Conservation (phyloP, 2,888 invertebrate genomes). For the Plagodis pulveraria region DNA sequence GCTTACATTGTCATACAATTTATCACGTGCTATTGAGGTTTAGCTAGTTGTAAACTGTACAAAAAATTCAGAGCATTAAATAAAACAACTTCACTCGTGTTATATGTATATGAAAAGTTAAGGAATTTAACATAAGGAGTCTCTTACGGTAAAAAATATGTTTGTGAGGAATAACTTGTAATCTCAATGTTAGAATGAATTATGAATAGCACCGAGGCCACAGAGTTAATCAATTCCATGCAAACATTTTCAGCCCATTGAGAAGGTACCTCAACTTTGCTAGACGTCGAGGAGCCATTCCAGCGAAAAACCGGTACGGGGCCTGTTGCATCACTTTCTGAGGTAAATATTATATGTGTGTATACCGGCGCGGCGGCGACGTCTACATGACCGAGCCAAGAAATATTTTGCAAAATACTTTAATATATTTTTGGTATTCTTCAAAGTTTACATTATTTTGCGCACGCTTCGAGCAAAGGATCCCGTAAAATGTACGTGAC, state of each 20-base stretch:
- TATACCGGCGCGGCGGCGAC: neutral
- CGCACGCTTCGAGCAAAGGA: constrained; percentile 46
- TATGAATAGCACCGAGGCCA: constrained; percentile 40
- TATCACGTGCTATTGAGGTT: constrained; percentile 32
- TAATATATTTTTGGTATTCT: constrained; percentile 7
- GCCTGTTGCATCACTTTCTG: constrained; percentile 65
- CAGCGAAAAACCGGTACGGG: constrained; percentile 67
- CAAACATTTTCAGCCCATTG: constrained; percentile 69
- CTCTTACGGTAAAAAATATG: neutral
- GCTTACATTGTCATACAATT: constrained; percentile 25
- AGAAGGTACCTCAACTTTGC: constrained; percentile 59
- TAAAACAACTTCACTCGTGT: constrained; percentile 1
- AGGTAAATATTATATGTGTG: constrained; percentile 53
- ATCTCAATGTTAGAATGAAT: constrained; percentile 12
- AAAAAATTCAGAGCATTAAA: constrained; percentile 13
- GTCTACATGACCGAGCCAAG: constrained; percentile 6
- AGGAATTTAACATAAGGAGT: neutral
- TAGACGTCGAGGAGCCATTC: constrained; percentile 77
- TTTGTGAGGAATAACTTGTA: constrained; percentile 4
- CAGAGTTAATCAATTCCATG: constrained; percentile 64
- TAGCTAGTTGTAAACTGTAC: constrained; percentile 22
- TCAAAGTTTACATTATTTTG: constrained; percentile 37
- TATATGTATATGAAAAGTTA: too few species aligned
- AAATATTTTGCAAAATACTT: constrained; percentile 6
- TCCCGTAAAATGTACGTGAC: constrained; percentile 54